Percentiles rank a stretch among this genome's conserved stretches.
Evolutionary conservation across 1,140 invertebrate genomes (phyloP).

Genomic region (Idris sp.): DNA sequence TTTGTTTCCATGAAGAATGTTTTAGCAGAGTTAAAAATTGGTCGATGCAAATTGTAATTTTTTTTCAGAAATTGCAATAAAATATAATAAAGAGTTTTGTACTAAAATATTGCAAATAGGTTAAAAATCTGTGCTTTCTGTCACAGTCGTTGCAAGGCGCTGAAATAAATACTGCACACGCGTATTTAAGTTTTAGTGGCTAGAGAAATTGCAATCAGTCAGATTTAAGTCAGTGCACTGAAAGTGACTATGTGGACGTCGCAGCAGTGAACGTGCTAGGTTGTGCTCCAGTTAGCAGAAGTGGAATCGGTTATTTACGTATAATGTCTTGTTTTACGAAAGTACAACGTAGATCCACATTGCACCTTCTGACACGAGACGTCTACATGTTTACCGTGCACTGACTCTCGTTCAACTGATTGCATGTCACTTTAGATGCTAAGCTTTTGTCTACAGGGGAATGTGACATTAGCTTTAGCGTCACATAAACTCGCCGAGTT

Average conservation of each 20-base stretch:
- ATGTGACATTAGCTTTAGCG: slow-evolving; percentile 44
- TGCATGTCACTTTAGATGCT: slow-evolving; percentile 55
- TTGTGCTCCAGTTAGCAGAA: slow-evolving; percentile 53
- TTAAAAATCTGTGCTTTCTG: no score
- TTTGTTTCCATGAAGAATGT: no score
- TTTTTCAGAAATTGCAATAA: no score
- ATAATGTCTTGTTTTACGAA: slow-evolving; percentile 61
- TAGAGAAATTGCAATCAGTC: slow-evolving; percentile 38
- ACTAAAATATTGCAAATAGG: no score
- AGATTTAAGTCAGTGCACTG: slow-evolving; percentile 46
- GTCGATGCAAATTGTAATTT: no score
- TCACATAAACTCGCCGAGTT: slow-evolving; percentile 49
- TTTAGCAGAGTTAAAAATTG: no score
- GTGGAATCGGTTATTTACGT: slow-evolving; percentile 57
- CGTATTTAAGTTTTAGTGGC: slow-evolving; percentile 37
- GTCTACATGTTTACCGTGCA: slow-evolving; percentile 54
- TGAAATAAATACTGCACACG: slow-evolving; percentile 31
- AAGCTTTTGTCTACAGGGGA: slow-evolving; percentile 51
- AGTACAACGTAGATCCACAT: slow-evolving; percentile 56
- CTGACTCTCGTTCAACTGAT: slow-evolving; percentile 54
- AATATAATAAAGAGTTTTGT: no score
- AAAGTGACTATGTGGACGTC: slow-evolving; percentile 43
- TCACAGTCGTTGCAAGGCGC: no score
- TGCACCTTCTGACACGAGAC: slow-evolving; percentile 53
- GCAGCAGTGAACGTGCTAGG: slow-evolving; percentile 46